phyloP scores from a whole-genome alignment of 1,140 invertebrate genomes.

The Macrocentrus cingulum region DNA sequence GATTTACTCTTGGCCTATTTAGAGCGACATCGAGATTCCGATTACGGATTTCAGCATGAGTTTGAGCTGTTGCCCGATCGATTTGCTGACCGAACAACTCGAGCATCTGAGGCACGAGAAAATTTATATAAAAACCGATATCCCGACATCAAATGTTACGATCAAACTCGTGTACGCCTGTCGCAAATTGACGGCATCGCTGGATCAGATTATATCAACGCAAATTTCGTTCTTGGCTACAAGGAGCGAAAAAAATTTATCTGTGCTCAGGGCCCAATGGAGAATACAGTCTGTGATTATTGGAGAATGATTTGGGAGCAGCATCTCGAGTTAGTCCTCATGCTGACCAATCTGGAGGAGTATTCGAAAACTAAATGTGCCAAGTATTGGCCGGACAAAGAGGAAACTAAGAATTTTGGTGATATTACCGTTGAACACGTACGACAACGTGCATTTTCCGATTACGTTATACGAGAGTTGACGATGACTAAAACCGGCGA shows the following conservation, averaged over 20 bases:
- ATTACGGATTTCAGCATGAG: slow-evolving; percentile 86
- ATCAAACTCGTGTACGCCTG: slow-evolving; percentile 87
- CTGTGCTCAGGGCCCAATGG: slow-evolving; percentile 91
- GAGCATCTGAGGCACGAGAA: slow-evolving; percentile 83
- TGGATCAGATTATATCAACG: slow-evolving; percentile 90
- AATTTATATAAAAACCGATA: slow-evolving; percentile 87
- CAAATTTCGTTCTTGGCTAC: slow-evolving; percentile 88
- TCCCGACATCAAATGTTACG: slow-evolving; percentile 88
- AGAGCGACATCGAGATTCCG: slow-evolving; percentile 80
- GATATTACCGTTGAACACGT: slow-evolving; percentile 77
- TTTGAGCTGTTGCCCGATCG: slow-evolving; percentile 84
- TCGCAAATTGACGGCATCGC: slow-evolving; percentile 73
- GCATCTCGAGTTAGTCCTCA: slow-evolving; percentile 85
- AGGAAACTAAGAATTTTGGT: slow-evolving; percentile 74
- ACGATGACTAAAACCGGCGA: slow-evolving; percentile 65
- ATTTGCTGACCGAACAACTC: slow-evolving; percentile 82
- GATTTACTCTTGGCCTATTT: slow-evolving; percentile 74
- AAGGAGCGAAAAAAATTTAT: slow-evolving; percentile 93
- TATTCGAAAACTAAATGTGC: slow-evolving; percentile 92
- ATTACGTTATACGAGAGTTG: slow-evolving; percentile 80
- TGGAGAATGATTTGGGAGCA: slow-evolving; percentile 99
- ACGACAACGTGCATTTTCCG: slow-evolving; percentile 74
- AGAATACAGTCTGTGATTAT: slow-evolving; percentile 90
- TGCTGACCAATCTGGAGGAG: slow-evolving; percentile 93
- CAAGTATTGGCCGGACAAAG: slow-evolving; percentile 90